These are phyloP conservation scores for Hyaena hyaena DNA, from an alignment of 2,113 vertebrate genomes.

Conservation along the genomic window DNA sequence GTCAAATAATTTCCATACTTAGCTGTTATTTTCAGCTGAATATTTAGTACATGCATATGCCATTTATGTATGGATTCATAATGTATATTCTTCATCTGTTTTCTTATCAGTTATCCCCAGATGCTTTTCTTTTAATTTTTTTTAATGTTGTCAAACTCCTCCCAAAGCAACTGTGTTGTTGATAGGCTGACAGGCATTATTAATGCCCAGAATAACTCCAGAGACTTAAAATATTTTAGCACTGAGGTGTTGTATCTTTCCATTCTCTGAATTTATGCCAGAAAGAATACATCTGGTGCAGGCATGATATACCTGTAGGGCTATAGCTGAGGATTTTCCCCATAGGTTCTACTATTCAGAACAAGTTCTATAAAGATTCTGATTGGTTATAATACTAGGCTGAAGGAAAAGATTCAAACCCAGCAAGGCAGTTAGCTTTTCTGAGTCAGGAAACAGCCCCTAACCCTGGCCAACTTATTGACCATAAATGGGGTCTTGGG, in stretches of 20 bases:
- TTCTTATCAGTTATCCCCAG: not conserved
- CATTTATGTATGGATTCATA: not conserved
- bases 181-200: slow-evolving; percentile 25
- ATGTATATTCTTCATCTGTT: not conserved
- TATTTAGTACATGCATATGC: not conserved
- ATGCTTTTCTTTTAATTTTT: slow-evolving; percentile 7
- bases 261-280: slow-evolving; percentile 25
- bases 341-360: not conserved
- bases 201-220: not conserved
- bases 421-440: not conserved
- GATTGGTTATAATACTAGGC: not conserved
- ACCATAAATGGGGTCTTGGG: slow-evolving; percentile 31
- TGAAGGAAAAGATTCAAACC: not conserved
- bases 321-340: not conserved
- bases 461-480: not conserved
- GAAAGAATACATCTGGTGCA: not conserved
- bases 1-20: slow-evolving; percentile 8
- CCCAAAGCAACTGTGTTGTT: not conserved
- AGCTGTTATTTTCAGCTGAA: not conserved
- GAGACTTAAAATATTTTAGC: slow-evolving; percentile 55
- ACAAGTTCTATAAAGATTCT: not conserved
- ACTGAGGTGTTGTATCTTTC: not conserved
- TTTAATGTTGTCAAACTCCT: slow-evolving; percentile 26
- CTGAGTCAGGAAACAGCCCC: not conserved
- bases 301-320: not conserved